A percentile compares a stretch with the other conserved stretches of the same genome.
Evolutionary conservation across 2,888 invertebrate species (phyloP).

Genomic region (Drosophila falleni): DNA sequence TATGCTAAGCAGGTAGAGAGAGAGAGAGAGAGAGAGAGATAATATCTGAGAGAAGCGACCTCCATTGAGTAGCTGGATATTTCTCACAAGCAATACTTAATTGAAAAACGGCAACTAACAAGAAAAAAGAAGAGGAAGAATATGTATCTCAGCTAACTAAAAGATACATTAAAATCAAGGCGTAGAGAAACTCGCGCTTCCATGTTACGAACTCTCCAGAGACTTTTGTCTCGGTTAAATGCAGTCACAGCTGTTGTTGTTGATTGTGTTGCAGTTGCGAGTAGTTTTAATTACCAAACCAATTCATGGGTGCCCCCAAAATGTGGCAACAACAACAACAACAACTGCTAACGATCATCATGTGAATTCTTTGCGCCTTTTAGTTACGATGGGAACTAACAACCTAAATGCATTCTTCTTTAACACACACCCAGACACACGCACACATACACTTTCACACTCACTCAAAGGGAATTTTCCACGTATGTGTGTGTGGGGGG

Average conservation of each 20-base stretch:
- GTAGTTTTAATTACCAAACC: slow-evolving; percentile 73
- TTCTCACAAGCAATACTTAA: slow-evolving; percentile 72
- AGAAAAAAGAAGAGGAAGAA: slow-evolving; percentile 15
- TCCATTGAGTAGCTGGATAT: slow-evolving; percentile 71
- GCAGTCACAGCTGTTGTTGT: slow-evolving; percentile 30
- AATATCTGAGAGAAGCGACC: slow-evolving; percentile 49
- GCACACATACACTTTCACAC: slow-evolving; percentile 51
- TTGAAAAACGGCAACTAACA: slow-evolving; percentile 69
- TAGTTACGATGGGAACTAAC: slow-evolving; percentile 45
- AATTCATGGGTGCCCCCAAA: slow-evolving; percentile 66
- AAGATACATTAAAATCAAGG: slow-evolving; percentile 76
- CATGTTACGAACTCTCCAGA: slow-evolving; percentile 53
- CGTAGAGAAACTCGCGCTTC: slow-evolving; percentile 76
- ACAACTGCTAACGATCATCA: slow-evolving; percentile 72
- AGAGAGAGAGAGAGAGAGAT: slow-evolving; percentile 14
- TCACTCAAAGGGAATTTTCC: slow-evolving; percentile 20
- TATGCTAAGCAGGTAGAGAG: slow-evolving; percentile 58
- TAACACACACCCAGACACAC: not conserved
- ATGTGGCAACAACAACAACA: slow-evolving; percentile 26
- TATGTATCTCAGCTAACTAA: slow-evolving; percentile 51
- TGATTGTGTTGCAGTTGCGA: slow-evolving; percentile 57
- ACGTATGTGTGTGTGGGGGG: not conserved
- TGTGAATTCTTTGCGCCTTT: slow-evolving; percentile 70
- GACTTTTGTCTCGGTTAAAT: slow-evolving; percentile 57
- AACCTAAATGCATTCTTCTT: slow-evolving; percentile 55